Evolutionary conservation across 1,140 invertebrate genomes (phyloP), one percentile per base, ranked within the genome.

Genomic region (Drosophila sechellia): DNA sequence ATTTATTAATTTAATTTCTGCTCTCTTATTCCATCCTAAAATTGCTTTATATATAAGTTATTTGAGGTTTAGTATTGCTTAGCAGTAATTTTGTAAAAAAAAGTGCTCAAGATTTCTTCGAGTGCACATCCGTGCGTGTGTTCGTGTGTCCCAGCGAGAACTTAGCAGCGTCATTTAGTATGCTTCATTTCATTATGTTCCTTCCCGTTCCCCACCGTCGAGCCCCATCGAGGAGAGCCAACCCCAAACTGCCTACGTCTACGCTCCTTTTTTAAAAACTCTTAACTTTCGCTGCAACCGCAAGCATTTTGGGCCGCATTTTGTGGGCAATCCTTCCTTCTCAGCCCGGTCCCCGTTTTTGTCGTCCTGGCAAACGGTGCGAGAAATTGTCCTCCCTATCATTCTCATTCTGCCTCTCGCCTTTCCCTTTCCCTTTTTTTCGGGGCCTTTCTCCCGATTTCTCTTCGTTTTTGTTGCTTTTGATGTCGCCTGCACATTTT

Each of bases 91-190:
- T 17, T 1, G 17, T 17, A 1, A 17, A 17, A 3, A 22, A 22
- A 31, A 31, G 31, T 61, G 42, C 34, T 39, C 10, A 22, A 4
- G 49, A 46, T 65, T 69, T 70, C 4, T 46, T 12, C 0, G 3
- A 64, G 63, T 66, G 63, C 8, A 58, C 3, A 0, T 25, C 11
- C 10, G 6, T 73, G 46, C 8, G 40, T 61, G 69, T 72, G 10
- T 72, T 43, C 52, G 64, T 68, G 50, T 55, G 25, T 46, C 56
- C 42, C 68, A 70, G 45, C 69, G 71, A 86, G 87, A 86, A 87
- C 83, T 86, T 86, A 87, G 83, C 83, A 86, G 79, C 61, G 75
- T 86, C 83, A 86, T 86, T 86, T 86, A 87, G 83, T 87, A 86
- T 86, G 83, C 83, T 86, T 86, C 83, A 86, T 86, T 86, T 86